Conservation (phyloP, 2,113 vertebrate species). For the Leucopsar rothschildi region DNA sequence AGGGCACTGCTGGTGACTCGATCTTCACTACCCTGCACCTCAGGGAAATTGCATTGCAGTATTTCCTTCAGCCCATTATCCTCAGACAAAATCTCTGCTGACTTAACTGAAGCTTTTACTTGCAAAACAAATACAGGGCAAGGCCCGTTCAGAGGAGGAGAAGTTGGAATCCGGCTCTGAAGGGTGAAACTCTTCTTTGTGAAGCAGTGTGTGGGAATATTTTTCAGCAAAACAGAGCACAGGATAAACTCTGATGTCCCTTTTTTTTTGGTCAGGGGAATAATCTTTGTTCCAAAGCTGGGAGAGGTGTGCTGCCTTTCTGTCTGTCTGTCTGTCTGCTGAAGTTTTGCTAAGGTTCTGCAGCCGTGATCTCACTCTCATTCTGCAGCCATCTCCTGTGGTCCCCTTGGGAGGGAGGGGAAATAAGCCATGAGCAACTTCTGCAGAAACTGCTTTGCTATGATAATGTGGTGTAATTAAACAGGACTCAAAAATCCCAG, state of each 20-base stretch:
- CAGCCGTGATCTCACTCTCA: not conserved
- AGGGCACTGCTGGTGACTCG: not conserved
- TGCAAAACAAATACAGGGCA: not conserved
- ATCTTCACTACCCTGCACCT: not conserved
- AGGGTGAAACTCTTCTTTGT: not conserved
- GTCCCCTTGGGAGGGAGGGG: not conserved
- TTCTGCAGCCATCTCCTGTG: not conserved
- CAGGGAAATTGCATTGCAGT: not conserved
- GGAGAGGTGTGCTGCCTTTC: not conserved
- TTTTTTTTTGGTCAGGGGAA: not conserved
- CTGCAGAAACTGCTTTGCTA: not conserved
- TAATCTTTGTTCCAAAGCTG: not conserved
- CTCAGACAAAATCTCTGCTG: not conserved
- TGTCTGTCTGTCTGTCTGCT: not conserved
- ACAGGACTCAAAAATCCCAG: not conserved
- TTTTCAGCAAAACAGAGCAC: not conserved
- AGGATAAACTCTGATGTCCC: not conserved
- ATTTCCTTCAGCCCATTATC: not conserved
- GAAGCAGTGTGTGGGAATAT: accelerated
- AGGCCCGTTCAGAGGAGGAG: not conserved
- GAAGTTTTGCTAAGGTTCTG: not conserved
- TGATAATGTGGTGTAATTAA: not conserved
- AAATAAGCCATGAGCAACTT: not conserved
- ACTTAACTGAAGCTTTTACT: not conserved
- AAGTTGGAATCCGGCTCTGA: not conserved